Conservation (phyloP, 2,113 vertebrate species). For the Corvus hawaiiensis region DNA sequence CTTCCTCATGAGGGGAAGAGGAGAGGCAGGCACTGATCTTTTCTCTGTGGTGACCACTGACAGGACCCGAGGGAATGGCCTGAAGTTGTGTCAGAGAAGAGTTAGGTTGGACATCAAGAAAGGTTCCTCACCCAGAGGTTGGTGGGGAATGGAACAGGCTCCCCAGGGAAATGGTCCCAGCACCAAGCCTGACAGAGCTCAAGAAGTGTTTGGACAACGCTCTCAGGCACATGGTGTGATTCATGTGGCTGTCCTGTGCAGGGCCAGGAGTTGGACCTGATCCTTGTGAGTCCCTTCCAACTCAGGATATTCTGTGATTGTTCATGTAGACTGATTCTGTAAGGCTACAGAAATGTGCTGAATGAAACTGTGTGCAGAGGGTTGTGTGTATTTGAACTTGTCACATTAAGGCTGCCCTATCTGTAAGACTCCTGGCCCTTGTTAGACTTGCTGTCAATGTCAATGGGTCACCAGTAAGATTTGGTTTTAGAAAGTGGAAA, state of each 20-base stretch:
- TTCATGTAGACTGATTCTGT: background rate
- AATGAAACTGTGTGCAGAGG: background rate
- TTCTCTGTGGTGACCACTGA: background rate
- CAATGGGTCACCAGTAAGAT: background rate
- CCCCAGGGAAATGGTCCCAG: background rate
- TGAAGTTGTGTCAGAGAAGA: background rate
- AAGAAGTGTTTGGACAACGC: background rate
- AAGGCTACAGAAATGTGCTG: background rate
- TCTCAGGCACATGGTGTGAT: background rate
- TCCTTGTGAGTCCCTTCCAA: background rate
- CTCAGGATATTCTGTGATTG: background rate
- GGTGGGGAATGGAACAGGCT: background rate
- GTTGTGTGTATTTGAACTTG: background rate
- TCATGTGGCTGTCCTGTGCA: background rate
- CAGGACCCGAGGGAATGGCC: background rate
- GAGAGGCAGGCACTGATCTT: background rate
- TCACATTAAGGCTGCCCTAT: background rate
- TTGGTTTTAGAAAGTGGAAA: background rate
- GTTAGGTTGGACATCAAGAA: background rate
- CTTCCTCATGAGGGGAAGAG: background rate
- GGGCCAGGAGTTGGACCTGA: background rate
- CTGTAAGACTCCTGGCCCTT: background rate
- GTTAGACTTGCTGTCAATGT: background rate
- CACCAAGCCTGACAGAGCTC: background rate
- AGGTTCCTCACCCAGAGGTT: background rate